Conservation (phyloP, 2,113 vertebrate genomes). For the Geococcyx californianus region DNA sequence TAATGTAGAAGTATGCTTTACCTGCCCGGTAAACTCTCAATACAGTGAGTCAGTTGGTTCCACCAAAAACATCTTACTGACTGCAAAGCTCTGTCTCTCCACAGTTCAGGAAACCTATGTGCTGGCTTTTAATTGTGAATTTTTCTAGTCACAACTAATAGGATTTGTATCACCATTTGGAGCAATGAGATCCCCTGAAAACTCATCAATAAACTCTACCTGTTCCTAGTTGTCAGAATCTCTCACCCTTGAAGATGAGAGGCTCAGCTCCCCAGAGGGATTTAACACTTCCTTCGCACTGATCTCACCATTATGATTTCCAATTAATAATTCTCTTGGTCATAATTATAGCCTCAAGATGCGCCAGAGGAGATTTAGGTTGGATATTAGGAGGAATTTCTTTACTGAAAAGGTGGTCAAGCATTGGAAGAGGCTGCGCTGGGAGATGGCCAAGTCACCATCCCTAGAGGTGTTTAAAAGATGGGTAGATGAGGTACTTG, state of each 20-base stretch:
- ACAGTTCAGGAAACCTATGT: background rate
- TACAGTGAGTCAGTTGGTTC: constrained; percentile 14
- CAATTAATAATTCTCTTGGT: background rate
- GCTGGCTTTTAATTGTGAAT: background rate
- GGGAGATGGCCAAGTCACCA: no score
- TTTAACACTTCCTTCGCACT: background rate
- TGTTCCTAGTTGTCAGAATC: background rate
- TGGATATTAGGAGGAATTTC: no score
- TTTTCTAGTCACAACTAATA: background rate
- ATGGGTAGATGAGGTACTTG: no score
- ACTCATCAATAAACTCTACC: background rate
- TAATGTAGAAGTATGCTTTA: constrained; percentile 84
- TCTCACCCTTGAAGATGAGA: background rate
- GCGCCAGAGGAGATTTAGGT: no score
- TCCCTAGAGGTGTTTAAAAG: no score
- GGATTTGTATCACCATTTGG: background rate
- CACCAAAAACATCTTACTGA: constrained; percentile 44
- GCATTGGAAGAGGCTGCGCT: no score
- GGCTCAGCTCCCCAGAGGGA: background rate
- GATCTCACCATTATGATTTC: background rate
- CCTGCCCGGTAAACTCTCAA: constrained; percentile 57
- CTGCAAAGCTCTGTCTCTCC: background rate
- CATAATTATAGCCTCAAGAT: background rate
- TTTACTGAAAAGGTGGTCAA: no score
- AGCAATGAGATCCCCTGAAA: background rate